These are phyloP conservation scores for Drosophila cognata DNA, from an alignment of 2,888 invertebrate genomes.

Conservation along the genomic window DNA sequence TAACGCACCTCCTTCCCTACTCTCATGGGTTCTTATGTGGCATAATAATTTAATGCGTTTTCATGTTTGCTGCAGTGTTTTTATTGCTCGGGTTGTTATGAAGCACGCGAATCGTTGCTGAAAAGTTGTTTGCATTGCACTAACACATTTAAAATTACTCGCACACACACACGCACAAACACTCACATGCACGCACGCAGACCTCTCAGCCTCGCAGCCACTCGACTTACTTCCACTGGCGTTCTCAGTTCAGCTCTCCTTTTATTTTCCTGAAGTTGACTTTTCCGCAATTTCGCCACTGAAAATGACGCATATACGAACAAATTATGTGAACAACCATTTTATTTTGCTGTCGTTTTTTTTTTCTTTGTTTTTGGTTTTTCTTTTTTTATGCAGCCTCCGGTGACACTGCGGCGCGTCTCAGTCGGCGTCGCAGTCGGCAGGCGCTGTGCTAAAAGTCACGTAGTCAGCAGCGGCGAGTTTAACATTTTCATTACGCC, in stretches of 20 bases:
- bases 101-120: constrained; percentile 53
- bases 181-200: not conserved
- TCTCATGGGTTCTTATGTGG: constrained; percentile 38
- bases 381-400: constrained; percentile 34
- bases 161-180: not conserved
- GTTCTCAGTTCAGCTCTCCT: constrained; percentile 21
- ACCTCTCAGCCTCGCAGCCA: not conserved
- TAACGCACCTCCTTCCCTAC: not conserved
- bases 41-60: constrained; percentile 73
- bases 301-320: constrained; percentile 74
- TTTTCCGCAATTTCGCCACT: constrained; percentile 77
- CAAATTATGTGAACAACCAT: constrained; percentile 49
- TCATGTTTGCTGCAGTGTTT: constrained; percentile 48
- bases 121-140: constrained; percentile 67
- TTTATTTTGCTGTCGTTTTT: constrained; percentile 35
- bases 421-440: constrained; percentile 39
- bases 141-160: constrained; percentile 9
- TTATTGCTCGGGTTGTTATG: constrained; percentile 8
- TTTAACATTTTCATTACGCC: constrained; percentile 65
- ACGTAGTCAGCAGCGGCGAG: constrained; percentile 59
- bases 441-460: constrained; percentile 64
- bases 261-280: constrained; percentile 30
- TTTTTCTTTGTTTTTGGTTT: constrained; percentile 35
- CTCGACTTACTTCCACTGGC: constrained; percentile 2
- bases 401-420: constrained; percentile 19